A percentile compares a stretch with the other conserved stretches of the same genome.
These are phyloP conservation scores for Nyctereutes procyonoides DNA, from an alignment of 2,113 vertebrate species.

Conservation along the genomic window DNA sequence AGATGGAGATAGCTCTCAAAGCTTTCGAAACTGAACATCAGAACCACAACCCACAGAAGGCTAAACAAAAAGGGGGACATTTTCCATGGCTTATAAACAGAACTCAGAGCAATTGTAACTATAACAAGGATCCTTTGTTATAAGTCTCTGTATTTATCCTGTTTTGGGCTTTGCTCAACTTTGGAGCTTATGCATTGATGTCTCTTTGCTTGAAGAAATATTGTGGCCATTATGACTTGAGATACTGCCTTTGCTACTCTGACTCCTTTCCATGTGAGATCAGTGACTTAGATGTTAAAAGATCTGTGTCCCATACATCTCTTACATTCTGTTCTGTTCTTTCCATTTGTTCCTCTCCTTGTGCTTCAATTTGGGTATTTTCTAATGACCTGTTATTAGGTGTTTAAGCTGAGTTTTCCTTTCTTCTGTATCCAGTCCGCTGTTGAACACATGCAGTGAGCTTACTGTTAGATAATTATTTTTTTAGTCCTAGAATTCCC, in stretches of 20 bases:
- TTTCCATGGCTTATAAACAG: not conserved
- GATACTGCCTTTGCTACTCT: not conserved
- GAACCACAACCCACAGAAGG: not conserved
- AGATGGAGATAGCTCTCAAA: not conserved
- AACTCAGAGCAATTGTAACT: not conserved
- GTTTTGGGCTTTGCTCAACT: not conserved
- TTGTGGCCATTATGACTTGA: not conserved
- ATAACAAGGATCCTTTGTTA: not conserved
- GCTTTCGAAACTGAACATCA: not conserved
- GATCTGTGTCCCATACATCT: not conserved
- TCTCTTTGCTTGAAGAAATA: not conserved
- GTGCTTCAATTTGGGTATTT: not conserved
- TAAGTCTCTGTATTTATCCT: not conserved
- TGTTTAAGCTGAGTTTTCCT: not conserved
- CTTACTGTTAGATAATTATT: not conserved
- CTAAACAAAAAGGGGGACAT: not conserved
- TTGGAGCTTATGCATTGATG: not conserved
- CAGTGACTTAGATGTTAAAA: not conserved
- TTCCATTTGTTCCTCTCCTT: not conserved
- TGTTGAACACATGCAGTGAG: not conserved
- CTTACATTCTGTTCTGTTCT: not conserved
- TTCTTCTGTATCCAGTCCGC: not conserved
- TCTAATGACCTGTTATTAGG: not conserved
- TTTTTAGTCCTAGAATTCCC: not conserved
- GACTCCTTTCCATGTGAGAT: not conserved